Percentiles rank a stretch among this genome's conserved stretches.
These are phyloP conservation scores for Sceliomorpha sp. DNA, from an alignment of 2,888 invertebrate species.

Conservation along the genomic window DNA sequence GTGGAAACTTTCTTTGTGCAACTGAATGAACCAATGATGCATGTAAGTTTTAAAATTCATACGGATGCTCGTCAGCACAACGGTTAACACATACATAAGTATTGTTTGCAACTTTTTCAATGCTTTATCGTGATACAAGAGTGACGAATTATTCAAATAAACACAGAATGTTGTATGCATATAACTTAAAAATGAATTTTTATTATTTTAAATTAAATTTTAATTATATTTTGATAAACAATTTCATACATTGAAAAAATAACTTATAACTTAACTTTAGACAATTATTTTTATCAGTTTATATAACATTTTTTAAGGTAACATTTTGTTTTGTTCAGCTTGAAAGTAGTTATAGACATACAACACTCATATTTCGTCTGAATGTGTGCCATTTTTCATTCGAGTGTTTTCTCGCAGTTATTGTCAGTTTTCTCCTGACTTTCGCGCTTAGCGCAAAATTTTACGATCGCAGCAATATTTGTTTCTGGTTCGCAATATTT, in stretches of 20 bases:
- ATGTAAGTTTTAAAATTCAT: neutral
- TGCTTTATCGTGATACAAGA: conserved; percentile 3
- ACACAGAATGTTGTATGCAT: conserved; percentile 42
- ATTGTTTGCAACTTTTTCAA: neutral
- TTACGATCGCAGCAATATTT: conserved; percentile 30
- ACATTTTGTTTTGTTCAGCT: conserved; percentile 14
- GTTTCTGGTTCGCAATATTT: neutral
- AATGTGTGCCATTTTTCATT: conserved; percentile 33
- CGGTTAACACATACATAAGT: neutral
- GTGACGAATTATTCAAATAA: conserved; percentile 9
- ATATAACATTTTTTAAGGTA: neutral
- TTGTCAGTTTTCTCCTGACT: conserved; percentile 73
- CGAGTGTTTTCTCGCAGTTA: conserved; percentile 60
- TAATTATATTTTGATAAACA: no score
- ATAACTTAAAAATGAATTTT: conserved; percentile 28
- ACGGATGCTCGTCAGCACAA: no score
- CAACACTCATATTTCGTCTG: conserved; percentile 44
- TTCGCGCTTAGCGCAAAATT: conserved; percentile 51
- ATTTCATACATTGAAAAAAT: conserved; percentile 11
- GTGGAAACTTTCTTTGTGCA: neutral
- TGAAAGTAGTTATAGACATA: conserved; percentile 35
- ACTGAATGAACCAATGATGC: neutral
- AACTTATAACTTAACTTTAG: no score
- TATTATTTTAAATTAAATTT: neutral
- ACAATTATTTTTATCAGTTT: conserved; percentile 5